Evolutionary conservation across 1,140 invertebrate genomes (phyloP).

Genomic region (Drosophila nigromelanica): DNA sequence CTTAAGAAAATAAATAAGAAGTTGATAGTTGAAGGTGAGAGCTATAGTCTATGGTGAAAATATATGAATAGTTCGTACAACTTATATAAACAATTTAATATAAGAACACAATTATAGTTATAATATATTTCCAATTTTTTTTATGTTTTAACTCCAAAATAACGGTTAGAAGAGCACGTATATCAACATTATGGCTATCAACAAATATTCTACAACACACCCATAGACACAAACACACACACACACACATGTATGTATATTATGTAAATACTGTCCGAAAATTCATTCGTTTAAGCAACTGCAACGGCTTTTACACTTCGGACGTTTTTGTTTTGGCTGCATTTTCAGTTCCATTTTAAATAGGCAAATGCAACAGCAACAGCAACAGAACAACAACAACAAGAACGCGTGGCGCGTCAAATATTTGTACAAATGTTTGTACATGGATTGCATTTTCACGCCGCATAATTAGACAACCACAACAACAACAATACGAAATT

Average conservation of each 20-base stretch:
- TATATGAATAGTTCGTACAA: no score
- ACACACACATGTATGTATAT: conserved; percentile 3
- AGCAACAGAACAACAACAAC: conserved; percentile 28
- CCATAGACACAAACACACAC: neutral
- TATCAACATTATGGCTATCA: neutral
- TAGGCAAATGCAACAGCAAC: conserved; percentile 45
- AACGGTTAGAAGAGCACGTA: no score
- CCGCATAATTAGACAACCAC: conserved; percentile 69
- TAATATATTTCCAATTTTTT: neutral
- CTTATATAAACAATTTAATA: no score
- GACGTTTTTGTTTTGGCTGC: conserved; percentile 46
- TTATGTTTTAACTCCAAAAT: neutral
- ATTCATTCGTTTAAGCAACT: conserved; percentile 64
- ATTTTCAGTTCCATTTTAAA: conserved; percentile 69
- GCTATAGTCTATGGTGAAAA: no score
- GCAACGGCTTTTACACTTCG: conserved; percentile 4
- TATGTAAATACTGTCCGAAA: neutral
- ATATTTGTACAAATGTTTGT: conserved; percentile 63
- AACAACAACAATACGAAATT: conserved; percentile 16
- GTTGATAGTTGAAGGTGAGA: no score
- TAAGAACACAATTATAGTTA: no score
- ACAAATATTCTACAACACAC: neutral
- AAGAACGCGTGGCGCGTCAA: conserved; percentile 54
- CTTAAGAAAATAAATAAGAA: no score
- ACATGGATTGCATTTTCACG: conserved; percentile 79